Base-by-base conservation (phyloP, 2,888 invertebrate genomes). In the Lasioglossum pauxillum region DNA sequence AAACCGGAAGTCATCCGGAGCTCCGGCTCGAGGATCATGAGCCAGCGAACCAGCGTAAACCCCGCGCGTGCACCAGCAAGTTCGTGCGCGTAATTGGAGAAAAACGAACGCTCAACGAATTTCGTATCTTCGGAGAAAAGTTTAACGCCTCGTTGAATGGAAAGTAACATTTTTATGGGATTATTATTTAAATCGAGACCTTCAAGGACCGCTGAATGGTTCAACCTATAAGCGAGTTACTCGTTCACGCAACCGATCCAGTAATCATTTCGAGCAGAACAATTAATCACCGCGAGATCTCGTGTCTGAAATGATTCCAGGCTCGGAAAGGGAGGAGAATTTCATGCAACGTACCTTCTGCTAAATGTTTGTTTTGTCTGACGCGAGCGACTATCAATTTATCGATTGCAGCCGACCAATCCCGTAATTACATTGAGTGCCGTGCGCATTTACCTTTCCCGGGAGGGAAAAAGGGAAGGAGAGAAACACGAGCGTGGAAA, bases 21-120 rank as follows among this genome's bases (percentile, higher is more conserved):
- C 60, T 60, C 60, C 14, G 27, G 60, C 53, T 53, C 23, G 7
- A 23, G 23, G 14, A 64, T 64, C 31, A 2, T 14, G 60, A 64
- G 16, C 27, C 27, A 60, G 60, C 60, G 60, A 14, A 27, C 60
- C 27, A 64, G 27, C 60, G 1, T 14, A 31, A 27, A 31, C 2
- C 16, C 27, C 7, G 31, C 64, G 60, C 60, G 60, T 31, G 31
- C 64, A 31, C 64, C 1, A 7, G 31, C 64, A 31, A 64, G 31
- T 31, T 64, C 64, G 64, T 31, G 64, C 64, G 16, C 5, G 5
- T 64, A 64, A 64, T 64, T 64, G 31, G 64, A 16, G 31, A 31
- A 64, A 64, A 64, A 64, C 31, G 64, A 31, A 64, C 64, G 64
- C 53, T 53, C 53, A n/a, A 53, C 53, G 53, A 64, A 64, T 64